Evolutionary conservation across 2,888 invertebrate species (phyloP).

Genomic region (Cantharis lateralis): DNA sequence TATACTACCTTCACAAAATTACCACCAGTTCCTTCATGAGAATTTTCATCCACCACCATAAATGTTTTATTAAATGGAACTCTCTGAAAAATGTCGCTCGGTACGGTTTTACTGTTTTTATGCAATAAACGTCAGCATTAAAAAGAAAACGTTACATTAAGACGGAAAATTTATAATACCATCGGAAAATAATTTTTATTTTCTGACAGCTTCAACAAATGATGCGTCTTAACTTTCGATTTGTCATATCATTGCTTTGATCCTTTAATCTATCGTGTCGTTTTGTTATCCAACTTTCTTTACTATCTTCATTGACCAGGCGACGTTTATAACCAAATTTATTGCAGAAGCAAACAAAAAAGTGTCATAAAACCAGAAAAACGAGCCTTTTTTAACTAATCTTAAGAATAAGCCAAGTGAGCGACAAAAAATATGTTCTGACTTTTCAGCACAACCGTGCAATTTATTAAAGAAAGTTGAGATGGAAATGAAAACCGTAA

Average conservation of each 20-base stretch:
- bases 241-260: slow-evolving; percentile 31
- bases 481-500: slow-evolving; percentile 1
- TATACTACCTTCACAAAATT: slow-evolving; percentile 31
- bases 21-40: slow-evolving; percentile 4
- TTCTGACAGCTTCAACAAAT: slow-evolving; percentile 12
- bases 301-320: slow-evolving; percentile 31
- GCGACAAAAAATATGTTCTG: slow-evolving; percentile 9
- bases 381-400: slow-evolving; percentile 4
- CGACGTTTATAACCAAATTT: slow-evolving; percentile 27
- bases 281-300: slow-evolving; percentile 16
- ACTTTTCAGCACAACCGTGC: slow-evolving; percentile 9
- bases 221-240: slow-evolving; percentile 24
- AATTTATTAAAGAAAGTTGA: not conserved
- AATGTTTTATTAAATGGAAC: slow-evolving; percentile 15
- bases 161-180: not conserved
- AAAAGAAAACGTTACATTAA: not conserved
- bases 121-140: not conserved
- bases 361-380: slow-evolving; percentile 2
- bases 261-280: slow-evolving; percentile 30
- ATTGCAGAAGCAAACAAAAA: slow-evolving; percentile 22
- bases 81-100: not conserved
- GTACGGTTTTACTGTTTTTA: not conserved
- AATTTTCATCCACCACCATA: not conserved
- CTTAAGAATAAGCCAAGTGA: not conserved
- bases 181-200: slow-evolving; percentile 4